Conservation (phyloP, 2,888 invertebrate species). For the Drosophila borborema region DNA sequence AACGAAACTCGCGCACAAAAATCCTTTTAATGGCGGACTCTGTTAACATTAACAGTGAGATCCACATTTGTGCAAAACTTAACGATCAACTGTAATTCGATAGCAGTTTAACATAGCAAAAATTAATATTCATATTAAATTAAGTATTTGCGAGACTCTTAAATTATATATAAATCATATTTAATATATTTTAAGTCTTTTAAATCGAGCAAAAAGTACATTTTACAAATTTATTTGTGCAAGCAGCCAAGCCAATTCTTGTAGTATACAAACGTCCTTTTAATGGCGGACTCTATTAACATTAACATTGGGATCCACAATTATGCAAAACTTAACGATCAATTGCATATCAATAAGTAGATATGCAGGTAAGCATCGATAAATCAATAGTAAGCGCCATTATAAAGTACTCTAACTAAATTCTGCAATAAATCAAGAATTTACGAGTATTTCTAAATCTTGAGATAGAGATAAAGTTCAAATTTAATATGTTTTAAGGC, state of each 20-base stretch:
- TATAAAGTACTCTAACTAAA: not conserved
- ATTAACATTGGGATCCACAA: not conserved
- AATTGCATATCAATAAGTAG: not conserved
- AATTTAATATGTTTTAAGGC: slow-evolving; percentile 42
- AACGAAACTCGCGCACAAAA: not conserved
- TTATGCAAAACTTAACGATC: not conserved
- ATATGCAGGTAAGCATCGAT: not conserved
- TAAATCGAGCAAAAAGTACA: no score
- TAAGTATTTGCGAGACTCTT: no score
- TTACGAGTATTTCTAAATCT: slow-evolving; percentile 3
- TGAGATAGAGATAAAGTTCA: slow-evolving; percentile 30
- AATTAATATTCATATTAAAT: no score
- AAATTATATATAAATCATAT: no score
- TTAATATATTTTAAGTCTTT: no score
- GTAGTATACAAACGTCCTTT: not conserved
- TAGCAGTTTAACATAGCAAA: no score
- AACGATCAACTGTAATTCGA: not conserved
- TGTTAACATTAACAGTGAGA: not conserved
- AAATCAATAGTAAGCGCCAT: not conserved
- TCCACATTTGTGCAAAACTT: not conserved
- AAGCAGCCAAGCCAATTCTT: no score
- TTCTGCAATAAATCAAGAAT: not conserved
- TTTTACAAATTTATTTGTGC: no score
- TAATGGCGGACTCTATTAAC: not conserved
- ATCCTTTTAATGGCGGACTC: not conserved